Base-by-base conservation (phyloP, 2,113 vertebrate species). In the Helogale parvula region DNA sequence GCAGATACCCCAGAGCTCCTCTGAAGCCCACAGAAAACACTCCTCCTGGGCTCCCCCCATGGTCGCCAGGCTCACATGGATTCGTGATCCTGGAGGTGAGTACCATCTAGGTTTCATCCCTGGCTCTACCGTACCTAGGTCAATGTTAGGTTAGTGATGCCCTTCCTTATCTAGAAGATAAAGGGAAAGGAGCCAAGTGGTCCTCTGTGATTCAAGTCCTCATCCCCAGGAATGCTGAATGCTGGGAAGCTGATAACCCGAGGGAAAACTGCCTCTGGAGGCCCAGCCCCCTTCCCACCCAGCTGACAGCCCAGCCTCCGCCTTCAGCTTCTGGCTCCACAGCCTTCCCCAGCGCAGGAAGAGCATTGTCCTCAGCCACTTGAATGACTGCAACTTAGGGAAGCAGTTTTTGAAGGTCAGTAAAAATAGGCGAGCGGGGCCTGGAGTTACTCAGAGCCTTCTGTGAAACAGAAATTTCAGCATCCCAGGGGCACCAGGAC, bases 271-370 rank as follows among this genome's bases (percentile, higher is more conserved):
- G 38, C 87, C 92, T 17, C 1, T 2, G 17, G 81, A 2, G 25
- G 15, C 91, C 11, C 80, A 88, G 9, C 97, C 98, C 27, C 96
- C 96, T 4, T 92, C 96, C 11, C 97, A 99, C 93, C 71, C 98
- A 25, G 96, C 94, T 4, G 76, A 80, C 1, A 94, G 99, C 69
- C 25, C 93, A 0, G 3, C 97, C 3, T 27, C 95, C 1, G 35
- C 94, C 76, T 99, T 99, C 96, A 98, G 57, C 0, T 2, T 15
- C 50, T 99, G 99, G 99, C 99, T 93, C 29, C 2, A 33, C 16
- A 81, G 82, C 0, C 68, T 71, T 0, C 5, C 0, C 1, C 98
- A 5, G 47, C 47, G 7, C 45, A 14, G 60, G 85, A 97, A 2
- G 98, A 97, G 63, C 33, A 17, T 97, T 96, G 27, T 97, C 13